phyloP scores from a whole-genome alignment of 2,888 invertebrate species.

The Heliothis peltigera region DNA sequence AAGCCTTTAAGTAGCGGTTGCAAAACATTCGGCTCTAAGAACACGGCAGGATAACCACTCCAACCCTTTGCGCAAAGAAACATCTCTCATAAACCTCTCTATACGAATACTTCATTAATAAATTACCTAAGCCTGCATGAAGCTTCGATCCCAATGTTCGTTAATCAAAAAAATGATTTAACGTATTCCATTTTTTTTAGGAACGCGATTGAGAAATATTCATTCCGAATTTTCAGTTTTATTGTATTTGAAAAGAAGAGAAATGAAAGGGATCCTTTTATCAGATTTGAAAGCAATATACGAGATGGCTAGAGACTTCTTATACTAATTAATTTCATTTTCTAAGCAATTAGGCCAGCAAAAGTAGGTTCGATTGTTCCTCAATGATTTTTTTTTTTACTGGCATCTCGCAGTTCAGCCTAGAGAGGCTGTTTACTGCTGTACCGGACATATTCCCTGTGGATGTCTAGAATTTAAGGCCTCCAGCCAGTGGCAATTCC shows the following conservation, averaged over 20 bases:
- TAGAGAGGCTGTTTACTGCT: too few species aligned
- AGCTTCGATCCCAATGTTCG: not conserved
- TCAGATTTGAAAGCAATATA: constrained; percentile 13
- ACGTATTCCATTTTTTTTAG: not conserved
- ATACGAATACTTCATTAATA: constrained; percentile 12
- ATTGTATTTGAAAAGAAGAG: constrained; percentile 29
- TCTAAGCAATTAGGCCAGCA: not conserved
- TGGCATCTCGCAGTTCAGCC: too few species aligned
- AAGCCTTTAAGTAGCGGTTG: not conserved
- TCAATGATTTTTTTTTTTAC: too few species aligned
- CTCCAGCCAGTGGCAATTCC: too few species aligned
- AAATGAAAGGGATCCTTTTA: constrained; percentile 24
- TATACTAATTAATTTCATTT: not conserved
- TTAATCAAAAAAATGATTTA: constrained; percentile 4
- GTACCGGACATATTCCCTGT: too few species aligned
- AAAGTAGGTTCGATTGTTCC: not conserved
- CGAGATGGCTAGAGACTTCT: not conserved
- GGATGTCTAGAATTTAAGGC: too few species aligned
- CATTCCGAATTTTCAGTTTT: constrained; percentile 25
- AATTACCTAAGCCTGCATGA: not conserved
- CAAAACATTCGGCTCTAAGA: constrained; percentile 11
- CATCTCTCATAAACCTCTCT: constrained; percentile 31
- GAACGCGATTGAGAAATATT: constrained; percentile 22
- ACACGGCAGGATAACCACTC: constrained; percentile 21
- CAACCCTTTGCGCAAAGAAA: constrained; percentile 5